Evolutionary conservation across 2,888 invertebrate species (phyloP).

Genomic region (Petrolisthes manimaculis): DNA sequence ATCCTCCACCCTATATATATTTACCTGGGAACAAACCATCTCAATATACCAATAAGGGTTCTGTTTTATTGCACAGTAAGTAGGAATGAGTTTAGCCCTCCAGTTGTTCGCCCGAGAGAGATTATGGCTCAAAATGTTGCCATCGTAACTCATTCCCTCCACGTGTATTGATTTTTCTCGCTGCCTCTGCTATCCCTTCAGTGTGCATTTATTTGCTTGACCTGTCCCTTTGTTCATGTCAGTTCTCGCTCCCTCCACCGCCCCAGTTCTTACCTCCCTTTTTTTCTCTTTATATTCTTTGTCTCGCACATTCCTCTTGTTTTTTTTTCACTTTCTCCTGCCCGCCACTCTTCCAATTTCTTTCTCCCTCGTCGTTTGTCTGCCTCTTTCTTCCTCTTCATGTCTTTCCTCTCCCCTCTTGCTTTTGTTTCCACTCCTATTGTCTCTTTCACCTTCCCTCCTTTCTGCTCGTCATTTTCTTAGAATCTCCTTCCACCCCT

Average conservation of each 20-base stretch:
- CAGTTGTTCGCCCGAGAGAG: too few species aligned
- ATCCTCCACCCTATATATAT: background rate
- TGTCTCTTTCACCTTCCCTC: background rate
- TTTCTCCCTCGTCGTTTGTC: background rate
- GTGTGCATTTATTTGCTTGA: background rate
- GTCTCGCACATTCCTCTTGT: background rate
- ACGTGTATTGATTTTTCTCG: background rate
- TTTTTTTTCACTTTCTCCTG: too few species aligned
- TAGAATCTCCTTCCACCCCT: background rate
- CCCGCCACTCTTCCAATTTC: background rate
- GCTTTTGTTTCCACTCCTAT: too few species aligned
- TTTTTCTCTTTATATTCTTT: too few species aligned
- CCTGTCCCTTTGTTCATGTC: background rate
- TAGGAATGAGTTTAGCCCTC: too few species aligned
- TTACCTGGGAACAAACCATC: background rate
- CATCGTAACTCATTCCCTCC: too few species aligned
- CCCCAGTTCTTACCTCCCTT: background rate
- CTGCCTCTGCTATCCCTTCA: background rate
- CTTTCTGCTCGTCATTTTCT: background rate
- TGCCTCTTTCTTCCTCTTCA: background rate
- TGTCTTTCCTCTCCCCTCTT: background rate
- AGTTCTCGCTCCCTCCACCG: background rate
- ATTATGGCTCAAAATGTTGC: background rate
- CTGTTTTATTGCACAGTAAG: too few species aligned
- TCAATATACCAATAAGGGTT: too few species aligned